phyloP scores from a whole-genome alignment of 2,113 vertebrate genomes.

The Hippocampus guttulatus region DNA sequence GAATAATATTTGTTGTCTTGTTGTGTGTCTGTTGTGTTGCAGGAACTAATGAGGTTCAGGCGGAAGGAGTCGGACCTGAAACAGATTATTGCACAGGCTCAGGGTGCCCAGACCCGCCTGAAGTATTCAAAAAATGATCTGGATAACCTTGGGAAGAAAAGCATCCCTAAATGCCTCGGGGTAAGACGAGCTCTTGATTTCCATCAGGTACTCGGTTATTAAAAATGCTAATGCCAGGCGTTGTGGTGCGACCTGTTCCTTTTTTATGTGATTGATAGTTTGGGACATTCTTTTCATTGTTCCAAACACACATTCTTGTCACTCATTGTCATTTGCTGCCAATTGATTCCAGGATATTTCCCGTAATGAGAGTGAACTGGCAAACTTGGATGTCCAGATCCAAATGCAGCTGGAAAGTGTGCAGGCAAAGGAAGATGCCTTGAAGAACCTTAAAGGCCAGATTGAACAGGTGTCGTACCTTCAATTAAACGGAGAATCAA shows the following conservation, averaged over 20 bases:
- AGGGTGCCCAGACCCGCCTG: slow-evolving; percentile 82
- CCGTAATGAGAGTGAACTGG: slow-evolving; percentile 80
- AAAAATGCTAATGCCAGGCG: not conserved
- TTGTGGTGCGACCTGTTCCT: not conserved
- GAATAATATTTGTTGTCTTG: too few species aligned
- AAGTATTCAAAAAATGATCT: slow-evolving; percentile 85
- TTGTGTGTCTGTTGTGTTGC: slow-evolving; percentile 12
- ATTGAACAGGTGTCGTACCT: slow-evolving; percentile 77
- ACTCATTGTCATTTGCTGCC: not conserved
- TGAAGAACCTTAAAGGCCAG: slow-evolving; percentile 66
- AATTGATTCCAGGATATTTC: slow-evolving; percentile 81
- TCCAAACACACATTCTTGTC: not conserved
- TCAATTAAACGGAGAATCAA: not conserved
- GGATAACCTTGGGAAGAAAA: slow-evolving; percentile 79
- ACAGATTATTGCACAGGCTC: slow-evolving; percentile 74
- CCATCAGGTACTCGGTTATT: not conserved
- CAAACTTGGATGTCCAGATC: slow-evolving; percentile 78
- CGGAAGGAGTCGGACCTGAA: slow-evolving; percentile 86
- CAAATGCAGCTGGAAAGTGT: slow-evolving; percentile 73
- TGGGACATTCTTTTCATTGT: not conserved
- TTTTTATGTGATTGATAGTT: not conserved
- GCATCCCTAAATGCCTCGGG: slow-evolving; percentile 67
- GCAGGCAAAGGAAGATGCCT: slow-evolving; percentile 65
- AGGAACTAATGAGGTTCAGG: slow-evolving; percentile 80
- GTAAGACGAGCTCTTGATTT: slow-evolving; percentile 54